phyloP scores from a whole-genome alignment of 2,797 vertebrate species.

The Hylomyscus alleni region DNA sequence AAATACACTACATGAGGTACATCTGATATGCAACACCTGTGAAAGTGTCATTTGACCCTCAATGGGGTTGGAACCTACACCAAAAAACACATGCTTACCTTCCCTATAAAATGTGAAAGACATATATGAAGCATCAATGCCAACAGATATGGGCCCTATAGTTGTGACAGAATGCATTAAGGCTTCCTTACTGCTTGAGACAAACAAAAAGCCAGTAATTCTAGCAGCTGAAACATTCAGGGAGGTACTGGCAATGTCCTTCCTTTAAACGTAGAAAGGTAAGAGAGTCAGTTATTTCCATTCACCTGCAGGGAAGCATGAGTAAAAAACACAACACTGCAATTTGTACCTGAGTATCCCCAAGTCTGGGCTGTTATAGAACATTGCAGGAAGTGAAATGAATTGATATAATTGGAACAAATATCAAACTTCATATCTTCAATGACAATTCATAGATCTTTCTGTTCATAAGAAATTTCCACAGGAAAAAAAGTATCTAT shows the following conservation, averaged over 20 bases:
- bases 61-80: neutral
- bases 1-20: neutral
- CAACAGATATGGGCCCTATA: slow-evolving; percentile 95
- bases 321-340: neutral
- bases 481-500: neutral
- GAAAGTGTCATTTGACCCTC: too few species aligned
- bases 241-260: slow-evolving; percentile 92
- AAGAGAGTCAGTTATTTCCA: neutral
- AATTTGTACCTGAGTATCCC: neutral
- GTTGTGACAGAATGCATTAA: slow-evolving; percentile 95
- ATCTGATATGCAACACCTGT: neutral
- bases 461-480: neutral
- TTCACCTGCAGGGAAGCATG: neutral
- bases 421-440: neutral
- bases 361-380: neutral
- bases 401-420: neutral
- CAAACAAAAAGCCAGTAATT: slow-evolving; percentile 93
- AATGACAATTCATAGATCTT: neutral
- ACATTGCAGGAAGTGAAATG: neutral
- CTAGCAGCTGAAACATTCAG: slow-evolving; percentile 92
- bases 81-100: slow-evolving; percentile 87
- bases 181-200: slow-evolving; percentile 91
- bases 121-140: slow-evolving; percentile 92
- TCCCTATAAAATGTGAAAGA: slow-evolving; percentile 97
- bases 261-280: slow-evolving; percentile 89